Conservation (phyloP, 2,888 invertebrate genomes). For the Sabellastarte sp. region DNA sequence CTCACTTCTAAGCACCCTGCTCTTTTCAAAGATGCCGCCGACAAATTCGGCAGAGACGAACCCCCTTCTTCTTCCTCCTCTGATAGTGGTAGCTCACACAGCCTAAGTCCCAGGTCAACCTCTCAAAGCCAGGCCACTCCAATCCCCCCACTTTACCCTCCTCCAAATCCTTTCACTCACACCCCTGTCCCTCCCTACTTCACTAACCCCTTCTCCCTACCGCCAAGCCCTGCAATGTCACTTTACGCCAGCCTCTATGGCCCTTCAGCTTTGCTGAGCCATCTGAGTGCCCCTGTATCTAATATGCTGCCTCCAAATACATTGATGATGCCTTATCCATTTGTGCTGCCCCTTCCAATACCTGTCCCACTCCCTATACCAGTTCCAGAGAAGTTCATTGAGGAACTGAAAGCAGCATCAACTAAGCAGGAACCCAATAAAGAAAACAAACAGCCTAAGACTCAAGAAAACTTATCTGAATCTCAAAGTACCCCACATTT, state of each 20-base stretch:
- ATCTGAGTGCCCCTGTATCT: not conserved
- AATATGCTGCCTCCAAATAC: slow-evolving; percentile 21
- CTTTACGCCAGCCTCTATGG: slow-evolving; percentile 1
- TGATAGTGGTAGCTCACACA: not conserved
- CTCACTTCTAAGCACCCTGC: not conserved
- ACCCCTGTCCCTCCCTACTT: slow-evolving; percentile 6
- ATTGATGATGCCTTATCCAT: slow-evolving; percentile 26
- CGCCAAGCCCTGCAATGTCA: slow-evolving; percentile 1
- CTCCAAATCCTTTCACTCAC: slow-evolving; percentile 3
- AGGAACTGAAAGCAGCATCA: not conserved
- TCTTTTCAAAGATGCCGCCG: not conserved
- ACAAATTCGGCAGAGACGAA: too few relatives aligned
- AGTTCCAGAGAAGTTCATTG: not conserved
- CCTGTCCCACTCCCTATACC: slow-evolving; percentile 27
- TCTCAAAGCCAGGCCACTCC: not conserved
- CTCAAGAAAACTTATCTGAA: not conserved
- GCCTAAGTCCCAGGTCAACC: not conserved
- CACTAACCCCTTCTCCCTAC: slow-evolving; percentile 1
- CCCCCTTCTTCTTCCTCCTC: too few relatives aligned
- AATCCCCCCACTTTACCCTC: not conserved
- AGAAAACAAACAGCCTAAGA: not conserved
- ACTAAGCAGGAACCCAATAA: not conserved
- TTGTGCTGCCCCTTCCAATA: slow-evolving; percentile 22
- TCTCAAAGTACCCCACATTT: too few relatives aligned
- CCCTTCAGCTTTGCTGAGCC: not conserved